phyloP scores from a whole-genome alignment of 2,113 vertebrate species.

The Montifringilla adamsi region DNA sequence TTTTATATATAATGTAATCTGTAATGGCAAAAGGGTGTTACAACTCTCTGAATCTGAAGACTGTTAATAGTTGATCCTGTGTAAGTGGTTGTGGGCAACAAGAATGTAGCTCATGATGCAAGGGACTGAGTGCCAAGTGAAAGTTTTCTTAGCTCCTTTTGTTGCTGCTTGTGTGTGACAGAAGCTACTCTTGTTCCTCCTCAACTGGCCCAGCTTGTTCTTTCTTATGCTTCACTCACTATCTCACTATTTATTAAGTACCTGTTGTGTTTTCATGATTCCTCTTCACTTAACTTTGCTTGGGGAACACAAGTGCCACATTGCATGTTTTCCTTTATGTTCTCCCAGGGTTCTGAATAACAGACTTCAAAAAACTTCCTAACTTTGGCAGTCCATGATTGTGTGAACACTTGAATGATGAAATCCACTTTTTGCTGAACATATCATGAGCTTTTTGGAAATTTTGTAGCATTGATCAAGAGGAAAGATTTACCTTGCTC shows the following conservation, averaged over 20 bases:
- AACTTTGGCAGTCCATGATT: fast-evolving
- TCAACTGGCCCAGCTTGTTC: background rate
- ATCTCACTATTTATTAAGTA: background rate
- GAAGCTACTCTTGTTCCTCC: background rate
- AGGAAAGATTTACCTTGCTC: background rate
- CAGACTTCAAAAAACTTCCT: background rate
- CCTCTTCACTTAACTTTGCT: background rate
- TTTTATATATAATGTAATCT: background rate
- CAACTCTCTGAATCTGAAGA: fast-evolving
- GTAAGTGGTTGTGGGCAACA: background rate
- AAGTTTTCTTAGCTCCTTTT: background rate
- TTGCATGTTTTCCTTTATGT: background rate
- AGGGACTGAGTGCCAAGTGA: background rate
- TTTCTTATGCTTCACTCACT: background rate
- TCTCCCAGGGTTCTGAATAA: background rate
- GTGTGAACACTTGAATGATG: background rate
- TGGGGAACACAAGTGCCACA: background rate
- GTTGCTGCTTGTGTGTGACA: background rate
- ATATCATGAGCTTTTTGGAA: background rate
- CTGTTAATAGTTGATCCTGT: background rate
- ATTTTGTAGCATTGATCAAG: background rate
- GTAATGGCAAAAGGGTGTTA: background rate
- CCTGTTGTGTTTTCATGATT: background rate
- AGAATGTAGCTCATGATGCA: background rate
- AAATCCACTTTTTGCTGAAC: background rate